A percentile compares a stretch with the other conserved stretches of the same genome.
These are phyloP conservation scores for Ochropleura leucogaster DNA, from an alignment of 2,888 invertebrate species.

Conservation along the genomic window DNA sequence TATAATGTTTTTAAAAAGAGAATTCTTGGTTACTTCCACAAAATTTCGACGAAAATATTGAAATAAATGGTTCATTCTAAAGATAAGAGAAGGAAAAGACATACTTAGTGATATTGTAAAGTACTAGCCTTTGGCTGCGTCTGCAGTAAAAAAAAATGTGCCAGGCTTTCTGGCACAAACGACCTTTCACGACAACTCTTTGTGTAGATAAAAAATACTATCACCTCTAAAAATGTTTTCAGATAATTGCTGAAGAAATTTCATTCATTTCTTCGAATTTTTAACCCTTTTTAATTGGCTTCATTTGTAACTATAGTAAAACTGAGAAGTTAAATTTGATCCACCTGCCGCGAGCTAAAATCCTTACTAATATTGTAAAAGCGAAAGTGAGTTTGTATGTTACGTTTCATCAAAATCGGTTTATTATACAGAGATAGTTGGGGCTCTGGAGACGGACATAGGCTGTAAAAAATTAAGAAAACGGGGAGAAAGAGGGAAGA, in stretches of 20 bases:
- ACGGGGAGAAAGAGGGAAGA: too few relatives aligned
- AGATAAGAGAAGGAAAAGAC: conserved; percentile 16
- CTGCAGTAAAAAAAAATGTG: neutral
- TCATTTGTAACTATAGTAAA: too few relatives aligned
- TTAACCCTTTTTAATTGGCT: too few relatives aligned
- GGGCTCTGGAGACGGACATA: too few relatives aligned
- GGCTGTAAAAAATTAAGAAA: too few relatives aligned
- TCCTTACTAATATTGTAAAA: too few relatives aligned
- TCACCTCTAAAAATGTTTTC: neutral
- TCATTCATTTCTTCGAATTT: too few relatives aligned
- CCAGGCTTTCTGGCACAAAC: neutral
- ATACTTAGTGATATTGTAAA: conserved; percentile 6
- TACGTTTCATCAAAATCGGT: too few relatives aligned
- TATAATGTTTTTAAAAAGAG: conserved; percentile 40
- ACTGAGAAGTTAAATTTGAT: too few relatives aligned
- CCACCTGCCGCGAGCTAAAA: too few relatives aligned
- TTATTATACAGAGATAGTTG: too few relatives aligned
- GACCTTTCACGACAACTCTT: neutral
- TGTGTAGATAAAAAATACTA: neutral
- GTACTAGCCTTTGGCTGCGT: neutral
- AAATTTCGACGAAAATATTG: conserved; percentile 29
- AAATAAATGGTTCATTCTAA: conserved; percentile 13
- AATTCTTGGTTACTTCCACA: conserved; percentile 14
- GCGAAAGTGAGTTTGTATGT: too few relatives aligned
- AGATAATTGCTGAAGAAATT: neutral